Base-by-base conservation (phyloP, 30 jellyfish, hydroid and myxozoan species). In the Hydractinia symbiolongicarpus region DNA sequence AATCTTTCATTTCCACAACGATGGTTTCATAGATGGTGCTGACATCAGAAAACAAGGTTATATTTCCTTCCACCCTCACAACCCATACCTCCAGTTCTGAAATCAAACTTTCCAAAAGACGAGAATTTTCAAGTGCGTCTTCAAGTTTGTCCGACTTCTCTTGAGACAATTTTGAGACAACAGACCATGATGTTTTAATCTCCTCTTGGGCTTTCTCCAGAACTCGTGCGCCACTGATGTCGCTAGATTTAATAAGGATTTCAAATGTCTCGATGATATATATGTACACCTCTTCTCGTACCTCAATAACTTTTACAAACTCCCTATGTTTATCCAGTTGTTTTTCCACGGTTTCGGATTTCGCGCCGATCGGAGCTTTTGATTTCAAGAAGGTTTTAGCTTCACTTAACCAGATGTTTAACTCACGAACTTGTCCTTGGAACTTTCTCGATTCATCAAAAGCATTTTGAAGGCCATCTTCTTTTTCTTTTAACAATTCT, bases 241-340 rank as follows among this genome's bases (percentile, higher is more conserved):
- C 99, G 61, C 96, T 93, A 5, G 99, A 85, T 64, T 84, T 64
- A 76, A 93, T 88, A 75, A 93, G 67, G 40, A 78, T 82, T 54
- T 89, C 89, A 81, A 86, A 56, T 4, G 96, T 93, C 55, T 93
- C 99, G 50, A 83, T 89, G 71, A 93, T 84, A 72, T 86, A 75
- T 5, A 83, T 55, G 82, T 81, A 88, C 0, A 74, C 57, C 19
- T 86, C 81, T 69, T 87, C 67, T 10, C 91, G 95, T 49, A 82
- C 90, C 51, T 93, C 96, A 13, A 87, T 9, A 50, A 77, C 99
- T 58, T 80, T 78, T 5, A 84, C 69, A 72, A 93, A 87, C 10
- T 93, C 99, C 94, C 87, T 72, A 44, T 93, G 99, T 61, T 83
- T 88, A 4, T 84, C 93, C 20, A 93, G 94, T 82, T 93, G 99